A percentile compares a stretch with the other conserved stretches of the same genome.
These are phyloP conservation scores for Eulemur rufifrons DNA, from an alignment of 2,113 vertebrate species.

Conservation along the genomic window DNA sequence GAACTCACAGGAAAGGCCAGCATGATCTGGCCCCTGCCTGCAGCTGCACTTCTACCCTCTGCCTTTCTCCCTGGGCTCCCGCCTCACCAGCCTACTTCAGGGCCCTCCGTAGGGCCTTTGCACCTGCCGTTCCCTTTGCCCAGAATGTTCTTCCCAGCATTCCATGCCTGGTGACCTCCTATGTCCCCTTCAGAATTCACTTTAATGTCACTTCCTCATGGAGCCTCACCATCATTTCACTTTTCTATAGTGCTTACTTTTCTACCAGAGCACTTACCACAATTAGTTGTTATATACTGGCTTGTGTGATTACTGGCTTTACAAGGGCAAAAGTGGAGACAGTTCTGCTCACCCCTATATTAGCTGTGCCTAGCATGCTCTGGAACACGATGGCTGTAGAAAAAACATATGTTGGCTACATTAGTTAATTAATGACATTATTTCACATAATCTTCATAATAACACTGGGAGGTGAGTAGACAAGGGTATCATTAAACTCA, in stretches of 20 bases:
- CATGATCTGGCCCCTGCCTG: not conserved
- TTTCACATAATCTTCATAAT: not conserved
- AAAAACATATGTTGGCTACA: not conserved
- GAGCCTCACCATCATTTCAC: not conserved
- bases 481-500: not conserved
- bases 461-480: not conserved
- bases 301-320: not conserved
- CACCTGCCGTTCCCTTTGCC: not conserved
- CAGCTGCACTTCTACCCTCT: not conserved
- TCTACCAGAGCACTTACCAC: not conserved
- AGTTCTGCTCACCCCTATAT: not conserved
- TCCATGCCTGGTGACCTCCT: not conserved
- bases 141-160: not conserved
- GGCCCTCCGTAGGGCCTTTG: not conserved
- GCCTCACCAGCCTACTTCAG: not conserved
- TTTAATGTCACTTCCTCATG: not conserved
- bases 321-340: not conserved
- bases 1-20: not conserved
- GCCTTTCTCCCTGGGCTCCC: not conserved
- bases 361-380: not conserved
- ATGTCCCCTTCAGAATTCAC: not conserved
- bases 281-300: not conserved
- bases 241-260: not conserved
- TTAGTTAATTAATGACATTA: not conserved
- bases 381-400: not conserved